Evolutionary conservation across 2,113 vertebrate species (phyloP).

Genomic region (Zonotrichia leucophrys): DNA sequence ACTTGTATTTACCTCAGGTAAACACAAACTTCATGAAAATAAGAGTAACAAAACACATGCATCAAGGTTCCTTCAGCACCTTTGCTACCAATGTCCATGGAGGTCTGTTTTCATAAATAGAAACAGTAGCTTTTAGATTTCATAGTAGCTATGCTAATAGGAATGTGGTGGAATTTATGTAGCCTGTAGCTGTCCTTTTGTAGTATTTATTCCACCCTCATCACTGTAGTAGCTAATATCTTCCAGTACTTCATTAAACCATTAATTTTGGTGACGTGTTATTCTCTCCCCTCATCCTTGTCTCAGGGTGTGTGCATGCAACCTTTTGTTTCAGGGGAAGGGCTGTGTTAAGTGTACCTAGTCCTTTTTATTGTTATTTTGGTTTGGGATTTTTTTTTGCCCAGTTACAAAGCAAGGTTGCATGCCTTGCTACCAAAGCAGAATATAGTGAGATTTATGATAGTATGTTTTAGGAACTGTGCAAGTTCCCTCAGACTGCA

Average conservation of each 20-base stretch:
- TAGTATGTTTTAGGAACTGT: neutral
- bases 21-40: constrained; percentile 66
- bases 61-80: constrained; percentile 62
- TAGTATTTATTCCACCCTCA: constrained; percentile 56
- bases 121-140: constrained; percentile 61
- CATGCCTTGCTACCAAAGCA: neutral
- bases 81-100: constrained; percentile 55
- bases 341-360: neutral
- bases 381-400: neutral
- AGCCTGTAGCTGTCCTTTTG: constrained; percentile 51
- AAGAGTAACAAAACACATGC: constrained; percentile 66
- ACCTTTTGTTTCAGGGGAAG: constrained; percentile 39
- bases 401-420: neutral
- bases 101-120: constrained; percentile 65
- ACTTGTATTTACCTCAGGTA: constrained; percentile 67
- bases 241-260: constrained; percentile 51
- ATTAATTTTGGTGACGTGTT: constrained; percentile 16
- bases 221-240: constrained; percentile 47
- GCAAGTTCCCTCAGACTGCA: neutral
- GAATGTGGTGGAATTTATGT: constrained; percentile 53
- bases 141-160: constrained; percentile 61
- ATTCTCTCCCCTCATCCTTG: constrained; percentile 14
- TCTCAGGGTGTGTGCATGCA: constrained; percentile 58
- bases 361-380: neutral
- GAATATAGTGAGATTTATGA: neutral